Conservation (phyloP, 2,113 vertebrate genomes). For the Hyla sarda region DNA sequence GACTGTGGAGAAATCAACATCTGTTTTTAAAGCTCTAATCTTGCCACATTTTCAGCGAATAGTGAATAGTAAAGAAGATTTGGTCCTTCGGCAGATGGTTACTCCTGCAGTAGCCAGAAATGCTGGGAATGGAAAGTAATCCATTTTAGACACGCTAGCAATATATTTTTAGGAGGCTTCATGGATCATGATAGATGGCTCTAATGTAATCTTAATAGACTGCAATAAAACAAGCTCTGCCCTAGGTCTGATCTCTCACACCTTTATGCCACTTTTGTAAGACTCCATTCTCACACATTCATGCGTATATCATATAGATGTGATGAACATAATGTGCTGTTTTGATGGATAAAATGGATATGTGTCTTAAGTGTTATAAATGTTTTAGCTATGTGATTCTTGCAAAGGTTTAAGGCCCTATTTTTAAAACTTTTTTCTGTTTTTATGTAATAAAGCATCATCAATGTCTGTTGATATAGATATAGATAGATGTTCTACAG, state of each 20-base stretch:
- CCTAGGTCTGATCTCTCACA: background rate
- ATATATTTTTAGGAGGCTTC: background rate
- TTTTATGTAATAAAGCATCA: too few species aligned
- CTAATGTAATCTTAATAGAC: background rate
- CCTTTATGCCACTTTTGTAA: background rate
- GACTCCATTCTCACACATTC: background rate
- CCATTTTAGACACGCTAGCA: background rate
- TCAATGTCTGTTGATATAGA: too few species aligned
- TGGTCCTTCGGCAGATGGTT: background rate
- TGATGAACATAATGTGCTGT: background rate
- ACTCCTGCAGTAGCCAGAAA: background rate
- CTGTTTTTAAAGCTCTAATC: background rate
- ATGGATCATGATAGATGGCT: too few species aligned
- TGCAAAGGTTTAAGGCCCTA: background rate
- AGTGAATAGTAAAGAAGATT: background rate
- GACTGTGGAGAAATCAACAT: background rate
- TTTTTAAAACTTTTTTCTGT: too few species aligned
- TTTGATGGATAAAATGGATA: background rate
- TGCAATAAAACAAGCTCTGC: background rate
- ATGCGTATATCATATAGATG: background rate
- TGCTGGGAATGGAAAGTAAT: background rate
- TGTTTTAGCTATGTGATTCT: background rate
- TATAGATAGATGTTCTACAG: too few species aligned
- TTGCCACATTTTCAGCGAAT: background rate
- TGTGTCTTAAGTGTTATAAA: background rate